These are phyloP conservation scores for cattle (Bos taurus) DNA, from an alignment of 2,113 vertebrate genomes.

Conservation along the genomic window ARS-UCD2.0 NC_037338.1:42810501-42811000, in stretches of 20 bases:
- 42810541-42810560: not conserved
- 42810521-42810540: not conserved
- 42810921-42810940: not conserved
- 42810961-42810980: not conserved
- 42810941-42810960: not conserved
- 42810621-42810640: not conserved
- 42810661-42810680: not conserved
- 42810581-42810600: not conserved
- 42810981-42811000: not conserved
- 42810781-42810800: not conserved
- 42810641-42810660: not conserved
- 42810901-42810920: not conserved
- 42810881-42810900: not conserved
- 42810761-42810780: not conserved
- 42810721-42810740: not conserved
- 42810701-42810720: not conserved
- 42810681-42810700: not conserved
- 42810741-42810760: not conserved
- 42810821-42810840: not conserved
- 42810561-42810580: not conserved
- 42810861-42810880: not conserved
- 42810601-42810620: not conserved
- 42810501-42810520: not conserved
- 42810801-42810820: not conserved
- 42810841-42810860: not conserved